Evolutionary conservation across 2,888 invertebrate species (phyloP).

Genomic region (Sinotaia quadrata): DNA sequence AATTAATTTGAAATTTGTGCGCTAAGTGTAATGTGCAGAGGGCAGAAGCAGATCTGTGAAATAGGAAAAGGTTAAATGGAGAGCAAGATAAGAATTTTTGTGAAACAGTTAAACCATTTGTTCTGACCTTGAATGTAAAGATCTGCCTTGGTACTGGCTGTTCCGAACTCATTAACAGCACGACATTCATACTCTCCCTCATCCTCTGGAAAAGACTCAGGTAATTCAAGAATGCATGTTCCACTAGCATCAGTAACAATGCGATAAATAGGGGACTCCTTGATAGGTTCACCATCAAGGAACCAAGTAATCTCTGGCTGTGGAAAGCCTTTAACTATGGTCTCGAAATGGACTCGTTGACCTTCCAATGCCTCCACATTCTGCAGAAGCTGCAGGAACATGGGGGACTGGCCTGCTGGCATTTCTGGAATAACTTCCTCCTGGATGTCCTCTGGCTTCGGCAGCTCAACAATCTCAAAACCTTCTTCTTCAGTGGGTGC

Average conservation of each 20-base stretch:
- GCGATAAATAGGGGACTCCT: constrained; percentile 61
- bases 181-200: constrained; percentile 96
- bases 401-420: constrained; percentile 21
- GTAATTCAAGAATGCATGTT: constrained; percentile 87
- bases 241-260: constrained; percentile 54
- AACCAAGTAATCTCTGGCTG: constrained; percentile 81
- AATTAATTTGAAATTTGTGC: too few relatives aligned
- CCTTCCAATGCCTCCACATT: constrained; percentile 55
- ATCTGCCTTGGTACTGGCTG: constrained; percentile 83
- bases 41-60: not conserved
- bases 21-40: not conserved
- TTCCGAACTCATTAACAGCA: constrained; percentile 93
- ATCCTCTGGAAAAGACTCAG: constrained; percentile 95
- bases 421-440: constrained; percentile 40
- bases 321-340: constrained; percentile 64
- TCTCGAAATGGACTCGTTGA: constrained; percentile 55
- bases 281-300: constrained; percentile 81
- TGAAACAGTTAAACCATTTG: not conserved
- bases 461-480: constrained; percentile 29
- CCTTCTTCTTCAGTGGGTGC: constrained; percentile 43
- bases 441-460: constrained; percentile 33
- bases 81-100: not conserved
- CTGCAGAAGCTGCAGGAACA: constrained; percentile 27
- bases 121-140: constrained; percentile 62
- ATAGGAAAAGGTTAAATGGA: not conserved